Percentiles rank a stretch among this genome's conserved stretches.
Evolutionary conservation across 2,888 invertebrate genomes (phyloP).

Genomic region (Coenonympha glycerion): DNA sequence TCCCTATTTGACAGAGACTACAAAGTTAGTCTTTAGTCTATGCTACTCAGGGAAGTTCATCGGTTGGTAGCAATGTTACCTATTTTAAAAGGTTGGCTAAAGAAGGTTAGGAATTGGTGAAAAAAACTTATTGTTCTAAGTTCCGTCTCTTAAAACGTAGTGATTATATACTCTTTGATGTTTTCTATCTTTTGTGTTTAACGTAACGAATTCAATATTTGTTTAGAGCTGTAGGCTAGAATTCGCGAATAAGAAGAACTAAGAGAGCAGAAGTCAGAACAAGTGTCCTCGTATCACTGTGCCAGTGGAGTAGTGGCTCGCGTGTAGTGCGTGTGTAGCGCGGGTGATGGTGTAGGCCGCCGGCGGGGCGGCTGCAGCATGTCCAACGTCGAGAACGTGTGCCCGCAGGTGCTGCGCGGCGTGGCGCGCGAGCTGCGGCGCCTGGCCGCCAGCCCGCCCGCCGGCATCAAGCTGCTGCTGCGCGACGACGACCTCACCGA

Average conservation of each 20-base stretch:
- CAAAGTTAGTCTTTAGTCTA: no score
- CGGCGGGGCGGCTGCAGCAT: conserved; percentile 51
- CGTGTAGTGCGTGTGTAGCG: conserved; percentile 4
- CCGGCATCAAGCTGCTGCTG: conserved; percentile 91
- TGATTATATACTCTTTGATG: no score
- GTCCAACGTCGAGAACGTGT: conserved; percentile 95
- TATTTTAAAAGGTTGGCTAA: no score
- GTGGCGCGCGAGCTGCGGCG: conserved; percentile 92
- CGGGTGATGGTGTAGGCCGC: conserved; percentile 4
- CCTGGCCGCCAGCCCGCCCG: conserved; percentile 87
- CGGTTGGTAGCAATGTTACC: no score
- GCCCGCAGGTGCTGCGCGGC: conserved; percentile 92
- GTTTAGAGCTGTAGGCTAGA: no score
- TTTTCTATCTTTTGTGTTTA: no score
- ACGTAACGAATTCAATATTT: no score
- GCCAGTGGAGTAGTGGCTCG: not conserved
- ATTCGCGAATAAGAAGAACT: not conserved
- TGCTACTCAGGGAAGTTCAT: no score
- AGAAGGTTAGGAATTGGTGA: no score
- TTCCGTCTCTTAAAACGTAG: no score
- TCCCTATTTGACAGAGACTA: no score
- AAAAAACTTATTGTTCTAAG: no score
- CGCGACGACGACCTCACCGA: conserved; percentile 96
- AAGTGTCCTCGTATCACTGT: conserved; percentile 7
- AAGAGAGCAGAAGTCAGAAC: not conserved